These are phyloP conservation scores for Hystrix cristata DNA, from an alignment of 2,113 vertebrate genomes.

Conservation along the genomic window DNA sequence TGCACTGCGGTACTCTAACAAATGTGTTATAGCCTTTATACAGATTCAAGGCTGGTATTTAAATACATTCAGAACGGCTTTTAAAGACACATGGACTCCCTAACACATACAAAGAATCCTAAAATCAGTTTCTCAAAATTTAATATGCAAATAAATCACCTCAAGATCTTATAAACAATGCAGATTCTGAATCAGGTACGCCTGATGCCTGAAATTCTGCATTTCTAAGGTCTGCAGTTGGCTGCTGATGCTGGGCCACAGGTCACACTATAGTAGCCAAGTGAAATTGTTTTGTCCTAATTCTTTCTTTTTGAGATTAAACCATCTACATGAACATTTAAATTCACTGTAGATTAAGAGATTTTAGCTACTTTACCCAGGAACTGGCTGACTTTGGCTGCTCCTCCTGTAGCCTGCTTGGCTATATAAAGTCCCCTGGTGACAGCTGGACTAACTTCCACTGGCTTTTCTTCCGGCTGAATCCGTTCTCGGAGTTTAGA, in stretches of 20 bases:
- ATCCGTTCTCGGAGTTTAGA: constrained; percentile 97
- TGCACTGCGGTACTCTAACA: background rate
- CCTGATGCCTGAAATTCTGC: background rate
- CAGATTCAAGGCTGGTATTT: background rate
- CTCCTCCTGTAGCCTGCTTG: constrained; percentile 97
- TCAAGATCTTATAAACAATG: background rate
- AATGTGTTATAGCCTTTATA: background rate
- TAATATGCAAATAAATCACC: background rate
- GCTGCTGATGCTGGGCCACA: background rate
- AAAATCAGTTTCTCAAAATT: background rate
- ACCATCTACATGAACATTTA: background rate
- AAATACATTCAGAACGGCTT: constrained; percentile 8
- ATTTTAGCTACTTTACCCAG: constrained; percentile 90
- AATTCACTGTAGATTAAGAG: background rate
- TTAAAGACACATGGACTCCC: background rate
- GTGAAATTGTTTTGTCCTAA: background rate
- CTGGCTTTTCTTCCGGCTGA: constrained; percentile 96
- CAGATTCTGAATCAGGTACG: background rate
- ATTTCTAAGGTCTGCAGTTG: background rate
- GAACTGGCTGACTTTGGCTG: constrained; percentile 98
- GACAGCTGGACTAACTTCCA: constrained; percentile 94
- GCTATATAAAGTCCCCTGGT: constrained; percentile 95
- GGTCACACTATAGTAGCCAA: background rate
- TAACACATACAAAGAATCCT: background rate
- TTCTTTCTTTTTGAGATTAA: constrained; percentile 18